phyloP scores from a whole-genome alignment of 2,113 vertebrate species.

The Planiliza haematocheilus region DNA sequence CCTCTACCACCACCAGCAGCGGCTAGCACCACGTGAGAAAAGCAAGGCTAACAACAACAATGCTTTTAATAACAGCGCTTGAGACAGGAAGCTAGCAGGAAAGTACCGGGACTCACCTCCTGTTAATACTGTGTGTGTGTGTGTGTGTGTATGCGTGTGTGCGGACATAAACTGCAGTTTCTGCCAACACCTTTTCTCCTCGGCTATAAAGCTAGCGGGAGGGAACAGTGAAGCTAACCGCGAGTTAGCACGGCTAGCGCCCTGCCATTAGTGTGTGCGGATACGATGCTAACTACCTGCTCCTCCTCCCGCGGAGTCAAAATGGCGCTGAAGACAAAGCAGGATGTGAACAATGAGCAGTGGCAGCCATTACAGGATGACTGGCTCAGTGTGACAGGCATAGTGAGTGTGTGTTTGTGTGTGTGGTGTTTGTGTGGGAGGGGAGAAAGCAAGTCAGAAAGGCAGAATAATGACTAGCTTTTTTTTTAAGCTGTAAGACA shows the following conservation, averaged over 20 bases:
- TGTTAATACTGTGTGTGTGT: neutral
- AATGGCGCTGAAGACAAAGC: conserved; percentile 89
- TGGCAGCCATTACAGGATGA: conserved; percentile 85
- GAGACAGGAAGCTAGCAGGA: neutral
- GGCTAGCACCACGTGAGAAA: neutral
- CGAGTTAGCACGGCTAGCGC: conserved; percentile 34
- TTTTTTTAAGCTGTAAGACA: neutral
- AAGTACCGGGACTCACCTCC: neutral
- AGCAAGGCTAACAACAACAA: neutral
- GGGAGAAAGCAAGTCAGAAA: conserved; percentile 9
- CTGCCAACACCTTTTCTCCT: neutral
- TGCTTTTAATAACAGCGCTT: neutral
- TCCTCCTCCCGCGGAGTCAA: conserved; percentile 77
- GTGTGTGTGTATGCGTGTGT: neutral
- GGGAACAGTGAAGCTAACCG: neutral
- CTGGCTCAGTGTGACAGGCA: conserved; percentile 64
- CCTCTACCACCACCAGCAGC: neutral
- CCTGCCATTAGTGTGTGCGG: conserved; percentile 28
- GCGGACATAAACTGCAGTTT: neutral
- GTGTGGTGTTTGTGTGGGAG: conserved; percentile 3
- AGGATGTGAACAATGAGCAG: conserved; percentile 86
- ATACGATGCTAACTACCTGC: conserved; percentile 8
- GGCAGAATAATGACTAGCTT: neutral
- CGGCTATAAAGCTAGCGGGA: neutral
- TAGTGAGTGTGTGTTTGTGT: conserved; percentile 12